phyloP scores from a whole-genome alignment of 30 jellyfish, hydroid and myxozoan species.

The Hydractinia symbiolongicarpus region DNA sequence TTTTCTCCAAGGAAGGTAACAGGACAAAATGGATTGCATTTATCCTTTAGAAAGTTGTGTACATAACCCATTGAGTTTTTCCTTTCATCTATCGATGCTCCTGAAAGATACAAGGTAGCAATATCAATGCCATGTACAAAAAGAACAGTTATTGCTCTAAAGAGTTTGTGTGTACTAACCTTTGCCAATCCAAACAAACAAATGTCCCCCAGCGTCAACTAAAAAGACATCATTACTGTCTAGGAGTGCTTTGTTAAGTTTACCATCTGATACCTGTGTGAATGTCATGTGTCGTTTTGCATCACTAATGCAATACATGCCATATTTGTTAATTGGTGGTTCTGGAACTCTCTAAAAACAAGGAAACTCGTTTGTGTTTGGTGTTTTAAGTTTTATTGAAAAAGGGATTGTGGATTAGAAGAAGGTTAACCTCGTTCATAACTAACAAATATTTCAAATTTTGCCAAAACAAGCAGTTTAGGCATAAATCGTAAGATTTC shows the following conservation, averaged over 20 bases:
- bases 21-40: conserved; percentile 17
- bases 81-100: conserved; percentile 83
- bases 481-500: too few relatives aligned
- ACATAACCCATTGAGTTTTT: conserved; percentile 64
- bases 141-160: too few relatives aligned
- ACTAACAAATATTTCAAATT: too few relatives aligned
- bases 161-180: neutral
- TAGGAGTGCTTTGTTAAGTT: conserved; percentile 7
- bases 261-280: conserved; percentile 5
- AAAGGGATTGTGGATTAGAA: too few relatives aligned
- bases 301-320: conserved; percentile 53
- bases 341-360: conserved; percentile 16
- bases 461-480: too few relatives aligned
- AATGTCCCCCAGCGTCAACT: conserved; percentile 72
- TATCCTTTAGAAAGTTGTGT: conserved; percentile 25
- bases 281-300: conserved; percentile 63
- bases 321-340: conserved; percentile 12
- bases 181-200: conserved; percentile 84
- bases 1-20: conserved; percentile 8
- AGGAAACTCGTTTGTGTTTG: neutral
- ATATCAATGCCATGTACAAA: neutral
- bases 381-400: too few relatives aligned
- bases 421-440: too few relatives aligned
- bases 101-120: neutral
- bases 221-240: conserved; percentile 47